Conservation (phyloP, 2,888 invertebrate species). For the Thyatira batis region DNA sequence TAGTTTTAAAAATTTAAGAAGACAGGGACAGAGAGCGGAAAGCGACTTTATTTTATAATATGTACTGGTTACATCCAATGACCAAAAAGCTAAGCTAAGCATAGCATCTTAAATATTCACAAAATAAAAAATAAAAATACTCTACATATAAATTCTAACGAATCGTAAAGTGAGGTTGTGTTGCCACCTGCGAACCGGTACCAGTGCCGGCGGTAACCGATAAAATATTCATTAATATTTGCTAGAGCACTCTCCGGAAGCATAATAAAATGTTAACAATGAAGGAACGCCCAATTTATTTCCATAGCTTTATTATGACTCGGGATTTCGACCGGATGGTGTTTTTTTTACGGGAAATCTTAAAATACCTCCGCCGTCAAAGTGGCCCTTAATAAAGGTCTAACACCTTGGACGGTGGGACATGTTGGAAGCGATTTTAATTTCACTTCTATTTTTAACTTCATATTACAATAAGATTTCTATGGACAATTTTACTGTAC, state of each 20-base stretch:
- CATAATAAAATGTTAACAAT: conserved; percentile 4
- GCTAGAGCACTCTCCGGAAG: not conserved
- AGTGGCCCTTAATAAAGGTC: conserved; percentile 27
- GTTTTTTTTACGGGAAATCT: conserved; percentile 15
- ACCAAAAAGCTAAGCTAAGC: not conserved
- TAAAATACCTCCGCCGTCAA: conserved; percentile 11
- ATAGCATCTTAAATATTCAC: not conserved
- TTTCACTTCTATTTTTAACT: not conserved
- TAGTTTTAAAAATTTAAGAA: too few species aligned
- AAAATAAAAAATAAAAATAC: not conserved
- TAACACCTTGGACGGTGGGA: conserved; percentile 5
- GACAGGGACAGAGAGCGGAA: too few species aligned
- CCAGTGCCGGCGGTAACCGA: not conserved
- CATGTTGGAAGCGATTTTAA: conserved; percentile 11
- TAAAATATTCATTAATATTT: conserved; percentile 6
- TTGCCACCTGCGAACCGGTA: not conserved
- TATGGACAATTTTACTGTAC: too few species aligned
- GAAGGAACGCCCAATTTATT: conserved; percentile 20
- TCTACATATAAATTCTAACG: not conserved
- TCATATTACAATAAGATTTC: too few species aligned
- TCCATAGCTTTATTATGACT: conserved; percentile 23
- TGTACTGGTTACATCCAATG: not conserved
- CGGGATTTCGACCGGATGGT: conserved; percentile 17
- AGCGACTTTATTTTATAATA: too few species aligned
- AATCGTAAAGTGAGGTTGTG: conserved; percentile 1